Evolutionary conservation across 2,113 vertebrate species (phyloP), one percentile per base, ranked within the genome.

Genomic region (Rhagologus leucostigma): DNA sequence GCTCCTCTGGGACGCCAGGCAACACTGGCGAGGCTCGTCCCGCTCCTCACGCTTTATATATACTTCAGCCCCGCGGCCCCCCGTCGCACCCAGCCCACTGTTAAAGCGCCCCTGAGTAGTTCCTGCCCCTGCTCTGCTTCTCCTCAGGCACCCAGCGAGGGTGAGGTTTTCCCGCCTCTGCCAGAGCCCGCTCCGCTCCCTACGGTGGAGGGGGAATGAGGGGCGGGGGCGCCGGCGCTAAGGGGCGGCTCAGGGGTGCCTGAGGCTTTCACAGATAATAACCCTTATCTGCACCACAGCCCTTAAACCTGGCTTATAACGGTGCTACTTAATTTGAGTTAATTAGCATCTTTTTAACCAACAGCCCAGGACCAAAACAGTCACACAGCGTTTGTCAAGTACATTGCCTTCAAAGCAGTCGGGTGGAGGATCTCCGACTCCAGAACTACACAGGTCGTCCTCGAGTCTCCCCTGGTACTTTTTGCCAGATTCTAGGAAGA

Each of bases 11-110:
- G 5, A 7, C 11, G 1, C 9, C 1, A 12, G 24, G 7, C 6
- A 9, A 0, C 5, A 18, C 3, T 1, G 0, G 2, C 6, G 3
- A 15, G 19, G 22, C 13, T 87, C 2, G 8, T 8, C 33, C 26
- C 15, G 23, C 64, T 49, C 37, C 49, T 53, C 79, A 27, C 41
- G 0, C n/a, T 35, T 70, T 50, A 39, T 57, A 24, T 50, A 35
- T 57, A 24, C 52, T 41, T 49, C 32, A 52, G n/a, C 53, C 22
- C 33, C 10, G 11, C 32, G 16, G 16, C 16, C 19, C 22, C 24
- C 59, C 8, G 17, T 49, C 41, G 13, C 73, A 13, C 62, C 27
- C 59, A 60, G 86, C 10, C 65, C 85, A 5, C 67, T 67, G 26
- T 57, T 64, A 42, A 78, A 82, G 39, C 7, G 11, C 53, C 46